Base-by-base conservation (phyloP, 2,113 vertebrate species). In the Chionomys nivalis region DNA sequence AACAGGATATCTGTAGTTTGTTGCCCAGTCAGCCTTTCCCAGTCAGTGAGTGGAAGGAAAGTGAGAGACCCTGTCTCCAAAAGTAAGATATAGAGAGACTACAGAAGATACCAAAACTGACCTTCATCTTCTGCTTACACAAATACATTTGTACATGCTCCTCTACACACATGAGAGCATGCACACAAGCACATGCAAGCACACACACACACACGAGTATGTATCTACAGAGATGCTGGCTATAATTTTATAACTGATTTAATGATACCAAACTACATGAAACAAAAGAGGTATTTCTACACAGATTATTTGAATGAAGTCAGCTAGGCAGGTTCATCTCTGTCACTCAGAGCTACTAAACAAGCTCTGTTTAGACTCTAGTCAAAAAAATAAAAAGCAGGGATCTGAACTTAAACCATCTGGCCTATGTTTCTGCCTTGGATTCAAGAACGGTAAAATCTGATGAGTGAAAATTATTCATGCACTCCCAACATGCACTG, bases 341-440 rank as follows among this genome's bases (percentile, higher is more conserved):
- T 85, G 28, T 78, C 75, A 70, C 28, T 93, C n/a, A 81, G 44
- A 91, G 39, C 10, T 68, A n/a, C 8, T 63, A n/a, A 21, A 3
- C 13, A 73, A 42, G 28, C 16, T 93, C 63, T 44, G 28, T 70
- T 76, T 81, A 77, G 47, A 76, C 49, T 39, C 1, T 21, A 36
- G 5, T 77, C 89, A 58, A 58, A 58, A 58, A 21, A 58, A 58
- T 21, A 58, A 70, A 86, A 92, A 90, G 55, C 44, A 92, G 72
- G 8, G 91, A 61, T 7, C 87, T 92, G 81, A 92, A 92, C 61
- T 58, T 89, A 82, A n/a, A 89, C 89, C 95, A 95, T 95, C 89
- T 96, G 94, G 49, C 66, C 70, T 81, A 28, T 61, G 89, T 42
- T 95, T 90, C 85, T 94, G 92, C 58, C 39, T 94, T 82, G 65